Base-by-base conservation (phyloP, 2,113 vertebrate genomes). In the Calyptommatus sinebrachiatus region DNA sequence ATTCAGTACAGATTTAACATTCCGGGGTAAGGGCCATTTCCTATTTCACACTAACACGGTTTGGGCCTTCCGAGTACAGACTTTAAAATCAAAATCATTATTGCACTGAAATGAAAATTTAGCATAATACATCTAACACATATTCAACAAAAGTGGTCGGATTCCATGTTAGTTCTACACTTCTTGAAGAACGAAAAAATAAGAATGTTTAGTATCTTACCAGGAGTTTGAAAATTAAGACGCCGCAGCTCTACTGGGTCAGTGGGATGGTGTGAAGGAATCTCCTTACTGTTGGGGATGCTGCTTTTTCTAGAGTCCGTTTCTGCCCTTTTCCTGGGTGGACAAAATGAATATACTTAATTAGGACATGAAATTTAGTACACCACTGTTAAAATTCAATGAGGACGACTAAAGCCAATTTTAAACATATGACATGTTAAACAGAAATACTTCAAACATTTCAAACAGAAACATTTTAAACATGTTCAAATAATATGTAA, bases 151-250 rank as follows among this genome's bases (percentile, higher is more conserved):
- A 46, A 11, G 8, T 71, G n/a, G 0, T 0, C 60, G 50, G 3
- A 45, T 21, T 10, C 10, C 69, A 63, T 20, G 26, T 20, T 46
- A 12, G 24, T 29, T 31, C 45, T 69, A 11, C 14, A n/a, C 45
- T 8, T n/a, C 57, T 71, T 65, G 81, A 4, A 69, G 4, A 62
- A 26, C 1, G 73, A 18, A 62, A 63, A 26, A 46, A 50, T 50
- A 26, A 78, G 60, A 14, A 79, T 71, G 24, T 28, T 29, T 0
- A 63, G 41, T n/a, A 31, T 83, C 96, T 95, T 93, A 99, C 98
- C 98, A 3, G 98, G 98, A 7, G 98, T 99, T 91, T 99, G 98
- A 91, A 99, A 99, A 94, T 99, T 99, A 93, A 99, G 97, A 76
- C 98, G 96, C 46, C 98, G 96, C 22, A 99, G 94, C 89, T 99